Base-by-base conservation (phyloP, 30 jellyfish, hydroid and myxozoan species). In the Catostylus mosaicus region DNA sequence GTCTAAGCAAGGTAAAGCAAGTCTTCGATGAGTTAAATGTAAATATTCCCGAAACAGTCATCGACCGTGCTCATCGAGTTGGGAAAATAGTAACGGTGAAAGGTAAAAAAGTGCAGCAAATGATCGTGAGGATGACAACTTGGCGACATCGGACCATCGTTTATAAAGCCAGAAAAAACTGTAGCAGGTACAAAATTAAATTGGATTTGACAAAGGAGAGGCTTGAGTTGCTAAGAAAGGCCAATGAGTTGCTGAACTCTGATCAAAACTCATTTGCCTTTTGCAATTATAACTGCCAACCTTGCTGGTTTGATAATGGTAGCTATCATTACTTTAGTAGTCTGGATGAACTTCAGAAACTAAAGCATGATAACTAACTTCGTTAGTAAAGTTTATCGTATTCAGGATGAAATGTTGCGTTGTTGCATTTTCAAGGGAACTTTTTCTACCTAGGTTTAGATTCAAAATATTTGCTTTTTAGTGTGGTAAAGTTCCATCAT, bases 51-150 rank as follows among this genome's bases (percentile, higher is more conserved):
- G 89, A 78, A 11, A 23, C 63, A 60, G 89, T 60, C 45, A 47
- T 80, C 34, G 75, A 65, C 66, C 75, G 90, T 29, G 90, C 90
- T 43, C 84, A 80, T 48, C 66, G 91, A 24, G 57, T 81, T 40
- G 77, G 91, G 20, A 81, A 81, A 31, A 23, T 31, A 23, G 77
- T 81, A 30, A 29, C 40, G 73, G 45, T 47, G 70, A 81, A 67
- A 30, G 85, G 91, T 34, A 23, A 66, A 81, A 81, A 66, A 50
- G 91, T 67, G 45, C 67, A 50, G 30, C 84, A 81, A 52, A 67
- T 47, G 78, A 65, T 65, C 30, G 77, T 81, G 66, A 36, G 78
- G 18, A 31, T 79, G 40, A 79, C 90, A 18, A 79, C 83, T 62
- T 79, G 81, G 81, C 83, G 90, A 22, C 82, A 79, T 48, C 71